Evolutionary conservation across 2,113 vertebrate species (phyloP), one percentile per base, ranked within the genome.

Genomic region (Leiothrix lutea): DNA sequence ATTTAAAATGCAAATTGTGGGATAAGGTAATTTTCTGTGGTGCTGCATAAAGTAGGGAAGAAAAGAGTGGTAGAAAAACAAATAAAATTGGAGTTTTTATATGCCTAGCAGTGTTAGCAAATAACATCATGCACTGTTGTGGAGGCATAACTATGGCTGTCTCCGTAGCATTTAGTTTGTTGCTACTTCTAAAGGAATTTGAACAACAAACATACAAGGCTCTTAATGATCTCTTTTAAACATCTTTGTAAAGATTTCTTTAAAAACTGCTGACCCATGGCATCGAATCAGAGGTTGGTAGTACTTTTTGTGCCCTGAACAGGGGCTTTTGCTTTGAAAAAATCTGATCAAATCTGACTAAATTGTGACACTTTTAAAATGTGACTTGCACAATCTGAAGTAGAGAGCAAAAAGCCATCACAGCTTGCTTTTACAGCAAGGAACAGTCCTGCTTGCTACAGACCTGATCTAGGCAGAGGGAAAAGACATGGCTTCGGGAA

Each of bases 1-100:
- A 80, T 88, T 94, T 71, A 67, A 71, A 96, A 91, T 83, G 69
- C 73, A 78, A 44, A 67, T 80, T 66, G 44, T 78, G 44, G 38
- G 44, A 47, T 80, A 66, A 88, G 51, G 56, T 88, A 36, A 21
- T 94, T 93, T 95, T 94, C 44, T 86, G 67, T 64, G 64, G 24
- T 57, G 50, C 42, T 80, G 67, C 69, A 62, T 73, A 44, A 77
- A 86, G 11, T 24, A 62, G 35, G 31, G 48, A 88, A 88, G 44
- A 23, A 26, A 62, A 70, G 57, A 82, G 14, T 47, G 23, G 8
- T n/a, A 85, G 57, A 40, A 54, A 69, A 92, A 40, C 73, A 91
- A 74, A 91, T 51, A 64, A 71, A 83, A 44, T 6, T 14, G 20
- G 33, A 57, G 11, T 15, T 65, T 92, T 33, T 70, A 9, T 77